Conservation (phyloP, 1,140 invertebrate species). For the Cydia strobilella region DNA sequence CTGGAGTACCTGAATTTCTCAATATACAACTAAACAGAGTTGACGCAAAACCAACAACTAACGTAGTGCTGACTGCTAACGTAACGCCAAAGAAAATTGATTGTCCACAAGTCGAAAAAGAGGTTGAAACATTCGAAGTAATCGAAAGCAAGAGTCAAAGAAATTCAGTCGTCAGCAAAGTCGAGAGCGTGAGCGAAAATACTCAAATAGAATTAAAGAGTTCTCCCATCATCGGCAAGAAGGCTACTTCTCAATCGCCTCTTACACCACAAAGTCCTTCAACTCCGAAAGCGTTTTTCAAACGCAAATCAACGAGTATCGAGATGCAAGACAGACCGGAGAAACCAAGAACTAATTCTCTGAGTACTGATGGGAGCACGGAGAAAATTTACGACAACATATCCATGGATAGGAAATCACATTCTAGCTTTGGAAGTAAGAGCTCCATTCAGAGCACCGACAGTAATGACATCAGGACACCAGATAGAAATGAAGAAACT, state of each 20-base stretch:
- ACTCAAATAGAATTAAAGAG: constrained; percentile 50
- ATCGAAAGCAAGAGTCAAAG: constrained; percentile 58
- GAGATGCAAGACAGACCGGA: constrained; percentile 64
- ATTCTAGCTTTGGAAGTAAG: constrained; percentile 77
- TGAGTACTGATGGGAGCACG: constrained; percentile 69
- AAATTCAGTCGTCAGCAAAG: constrained; percentile 50
- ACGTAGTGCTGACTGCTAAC: constrained; percentile 82
- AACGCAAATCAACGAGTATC: constrained; percentile 67
- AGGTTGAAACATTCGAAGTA: constrained; percentile 52
- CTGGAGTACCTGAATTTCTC: constrained; percentile 84
- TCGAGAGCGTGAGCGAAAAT: constrained; percentile 53
- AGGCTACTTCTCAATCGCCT: constrained; percentile 40
- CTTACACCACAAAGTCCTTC: constrained; percentile 59
- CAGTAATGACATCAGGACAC: constrained; percentile 66
- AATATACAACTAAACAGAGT: constrained; percentile 86
- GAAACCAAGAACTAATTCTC: constrained; percentile 67
- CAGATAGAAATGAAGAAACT: constrained; percentile 66
- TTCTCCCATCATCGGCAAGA: constrained; percentile 45
- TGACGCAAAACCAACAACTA: constrained; percentile 81
- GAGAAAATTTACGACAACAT: constrained; percentile 74
- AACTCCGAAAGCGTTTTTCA: constrained; percentile 68
- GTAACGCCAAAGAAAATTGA: constrained; percentile 73
- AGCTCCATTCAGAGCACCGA: constrained; percentile 80
- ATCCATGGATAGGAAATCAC: constrained; percentile 74
- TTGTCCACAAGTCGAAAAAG: constrained; percentile 62